These are phyloP conservation scores for Myotis lucifugus DNA, from an alignment of 2,113 vertebrate genomes.

Conservation along the genomic window DNA sequence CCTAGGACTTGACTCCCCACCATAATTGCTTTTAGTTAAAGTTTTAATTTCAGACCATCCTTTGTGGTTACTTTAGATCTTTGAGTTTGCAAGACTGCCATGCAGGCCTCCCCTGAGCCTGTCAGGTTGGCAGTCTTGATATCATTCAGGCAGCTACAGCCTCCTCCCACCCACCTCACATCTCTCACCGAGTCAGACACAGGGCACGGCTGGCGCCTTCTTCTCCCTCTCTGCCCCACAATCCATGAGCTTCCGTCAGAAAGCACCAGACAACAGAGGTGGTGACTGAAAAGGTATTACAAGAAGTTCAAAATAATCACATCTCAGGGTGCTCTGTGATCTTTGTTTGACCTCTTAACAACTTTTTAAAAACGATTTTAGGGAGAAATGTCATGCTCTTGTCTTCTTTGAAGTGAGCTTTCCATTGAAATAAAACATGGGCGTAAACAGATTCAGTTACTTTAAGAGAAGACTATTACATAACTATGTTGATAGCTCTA, in stretches of 20 bases:
- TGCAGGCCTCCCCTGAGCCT: too few relatives aligned
- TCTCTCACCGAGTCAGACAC: background rate
- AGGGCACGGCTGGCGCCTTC: accelerated
- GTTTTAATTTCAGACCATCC: too few relatives aligned
- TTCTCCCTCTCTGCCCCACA: background rate
- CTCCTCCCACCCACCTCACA: background rate
- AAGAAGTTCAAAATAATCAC: background rate
- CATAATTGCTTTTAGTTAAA: too few relatives aligned
- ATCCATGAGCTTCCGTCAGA: background rate
- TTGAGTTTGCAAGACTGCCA: too few relatives aligned
- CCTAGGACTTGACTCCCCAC: too few relatives aligned
- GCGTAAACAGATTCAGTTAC: background rate
- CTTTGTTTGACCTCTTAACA: background rate
- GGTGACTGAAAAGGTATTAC: background rate
- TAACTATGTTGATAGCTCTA: conserved; percentile 15
- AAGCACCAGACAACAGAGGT: background rate
- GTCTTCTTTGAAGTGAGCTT: conserved; percentile 3
- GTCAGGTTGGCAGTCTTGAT: too few relatives aligned
- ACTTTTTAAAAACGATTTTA: background rate
- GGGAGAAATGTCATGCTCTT: background rate
- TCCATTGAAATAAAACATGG: conserved; percentile 37
- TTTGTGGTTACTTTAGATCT: too few relatives aligned
- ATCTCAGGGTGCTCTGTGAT: background rate
- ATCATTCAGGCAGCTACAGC: too few relatives aligned
- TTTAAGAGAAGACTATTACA: conserved; percentile 51